Conservation (phyloP, 2,797 vertebrate genomes). For the Sparidentex hasta region DNA sequence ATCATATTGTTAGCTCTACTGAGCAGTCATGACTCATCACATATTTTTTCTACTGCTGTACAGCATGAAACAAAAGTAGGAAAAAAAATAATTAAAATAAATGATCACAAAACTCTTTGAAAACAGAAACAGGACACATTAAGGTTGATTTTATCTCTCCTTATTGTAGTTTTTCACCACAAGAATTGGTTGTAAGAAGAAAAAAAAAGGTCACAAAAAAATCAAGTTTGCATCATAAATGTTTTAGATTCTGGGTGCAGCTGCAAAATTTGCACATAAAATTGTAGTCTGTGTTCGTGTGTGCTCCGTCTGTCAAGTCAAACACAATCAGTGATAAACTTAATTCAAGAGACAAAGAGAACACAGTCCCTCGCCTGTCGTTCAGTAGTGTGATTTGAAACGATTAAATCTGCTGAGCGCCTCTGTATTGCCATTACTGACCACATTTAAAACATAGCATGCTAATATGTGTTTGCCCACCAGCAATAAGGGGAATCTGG, state of each 20-base stretch:
- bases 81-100: too few species aligned
- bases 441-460: slow-evolving; percentile 40
- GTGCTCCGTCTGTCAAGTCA: too few species aligned
- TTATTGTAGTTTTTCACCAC: too few species aligned
- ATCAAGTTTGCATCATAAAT: background rate
- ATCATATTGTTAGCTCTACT: too few species aligned
- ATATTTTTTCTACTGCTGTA: too few species aligned
- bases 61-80: too few species aligned
- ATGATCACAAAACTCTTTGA: too few species aligned
- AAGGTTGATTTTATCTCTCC: too few species aligned
- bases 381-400: slow-evolving; percentile 12
- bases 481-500: slow-evolving; percentile 62
- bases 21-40: too few species aligned
- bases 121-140: too few species aligned
- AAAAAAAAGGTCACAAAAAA: background rate
- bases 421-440: slow-evolving; percentile 27
- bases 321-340: background rate
- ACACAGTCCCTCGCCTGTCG: background rate
- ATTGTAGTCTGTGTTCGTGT: background rate
- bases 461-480: slow-evolving; percentile 46
- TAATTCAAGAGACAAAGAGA: background rate
- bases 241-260: background rate
- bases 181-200: too few species aligned
- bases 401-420: slow-evolving; percentile 14
- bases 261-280: background rate